A percentile compares a stretch with the other conserved stretches of the same genome.
These are phyloP conservation scores for Zelleria hepariella DNA, from an alignment of 2,888 invertebrate species.

Conservation along the genomic window DNA sequence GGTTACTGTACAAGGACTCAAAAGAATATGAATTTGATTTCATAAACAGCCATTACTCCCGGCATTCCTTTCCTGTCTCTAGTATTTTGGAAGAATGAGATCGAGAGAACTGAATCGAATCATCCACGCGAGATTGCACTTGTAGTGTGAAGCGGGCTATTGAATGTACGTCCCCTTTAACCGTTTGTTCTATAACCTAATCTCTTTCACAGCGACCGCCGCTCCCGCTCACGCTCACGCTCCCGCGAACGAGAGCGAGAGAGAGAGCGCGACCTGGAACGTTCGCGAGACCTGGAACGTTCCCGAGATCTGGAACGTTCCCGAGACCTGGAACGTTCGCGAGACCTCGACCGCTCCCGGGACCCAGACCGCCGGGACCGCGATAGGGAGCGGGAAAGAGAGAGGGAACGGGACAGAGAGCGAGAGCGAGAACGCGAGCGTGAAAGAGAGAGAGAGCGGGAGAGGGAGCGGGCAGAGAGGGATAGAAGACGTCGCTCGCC, in stretches of 20 bases:
- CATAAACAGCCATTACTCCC: too few relatives aligned
- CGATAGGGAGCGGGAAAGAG: constrained; percentile 30
- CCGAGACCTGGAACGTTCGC: constrained; percentile 14
- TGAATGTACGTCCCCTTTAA: too few relatives aligned
- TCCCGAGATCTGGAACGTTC: constrained; percentile 30
- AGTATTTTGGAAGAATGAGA: too few relatives aligned
- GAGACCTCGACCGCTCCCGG: constrained; percentile 41
- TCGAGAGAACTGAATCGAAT: too few relatives aligned
- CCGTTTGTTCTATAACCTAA: not conserved
- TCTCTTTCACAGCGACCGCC: constrained; percentile 28
- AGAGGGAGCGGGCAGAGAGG: constrained; percentile 25
- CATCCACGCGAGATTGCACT: too few relatives aligned
- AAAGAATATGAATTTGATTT: too few relatives aligned
- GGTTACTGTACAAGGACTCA: too few relatives aligned
- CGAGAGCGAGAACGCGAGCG: constrained; percentile 36
- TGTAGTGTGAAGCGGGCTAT: too few relatives aligned
- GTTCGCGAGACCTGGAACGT: constrained; percentile 36
- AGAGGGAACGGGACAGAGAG: constrained; percentile 11
- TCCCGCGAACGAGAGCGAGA: constrained; percentile 35
- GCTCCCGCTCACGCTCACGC: constrained; percentile 39
- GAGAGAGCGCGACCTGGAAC: constrained; percentile 20
- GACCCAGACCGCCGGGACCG: constrained; percentile 38
- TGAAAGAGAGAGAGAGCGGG: constrained; percentile 32
- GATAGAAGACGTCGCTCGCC: constrained; percentile 45
- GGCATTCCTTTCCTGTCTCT: too few relatives aligned